Percentiles rank a stretch among this genome's conserved stretches.
Evolutionary conservation across 1,140 invertebrate species (phyloP).

Genomic region (Neodiprion pinetum): DNA sequence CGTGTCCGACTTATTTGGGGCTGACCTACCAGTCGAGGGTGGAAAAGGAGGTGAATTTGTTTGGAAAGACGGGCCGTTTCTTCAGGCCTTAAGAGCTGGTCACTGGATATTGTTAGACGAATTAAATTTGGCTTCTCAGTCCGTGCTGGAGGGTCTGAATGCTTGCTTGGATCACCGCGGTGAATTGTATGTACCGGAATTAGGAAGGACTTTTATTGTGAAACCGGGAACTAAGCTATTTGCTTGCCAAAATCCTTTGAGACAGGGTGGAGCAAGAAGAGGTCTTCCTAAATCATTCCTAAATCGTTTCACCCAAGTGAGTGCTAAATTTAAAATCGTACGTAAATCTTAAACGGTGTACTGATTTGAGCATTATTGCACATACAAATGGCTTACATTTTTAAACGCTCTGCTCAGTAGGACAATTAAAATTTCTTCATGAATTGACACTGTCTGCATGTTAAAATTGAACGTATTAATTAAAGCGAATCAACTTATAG

Average conservation of each 20-base stretch:
- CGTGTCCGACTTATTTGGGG: slow-evolving; percentile 96
- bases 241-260: slow-evolving; percentile 97
- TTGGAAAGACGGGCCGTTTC: slow-evolving; percentile 95
- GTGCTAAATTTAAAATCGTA: slow-evolving; percentile 2
- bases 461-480: too few relatives aligned
- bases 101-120: slow-evolving; percentile 99
- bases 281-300: slow-evolving; percentile 97
- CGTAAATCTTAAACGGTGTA: background rate
- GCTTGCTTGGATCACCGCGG: slow-evolving; percentile 98
- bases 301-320: slow-evolving; percentile 95
- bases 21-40: slow-evolving; percentile 95
- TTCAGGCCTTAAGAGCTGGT: slow-evolving; percentile 90
- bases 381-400: background rate
- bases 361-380: background rate
- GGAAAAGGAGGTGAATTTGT: slow-evolving; percentile 84
- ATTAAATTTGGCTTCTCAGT: slow-evolving; percentile 97
- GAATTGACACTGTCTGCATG: too few relatives aligned
- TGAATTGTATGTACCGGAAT: slow-evolving; percentile 95
- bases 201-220: slow-evolving; percentile 86
- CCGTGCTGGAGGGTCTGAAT: slow-evolving; percentile 97
- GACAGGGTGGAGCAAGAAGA: slow-evolving; percentile 93
- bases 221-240: slow-evolving; percentile 86
- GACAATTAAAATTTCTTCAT: too few relatives aligned
- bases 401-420: too few relatives aligned
- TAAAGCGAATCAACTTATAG: too few relatives aligned